Conservation (phyloP, 2,888 invertebrate genomes). For the Machimus rusticus region DNA sequence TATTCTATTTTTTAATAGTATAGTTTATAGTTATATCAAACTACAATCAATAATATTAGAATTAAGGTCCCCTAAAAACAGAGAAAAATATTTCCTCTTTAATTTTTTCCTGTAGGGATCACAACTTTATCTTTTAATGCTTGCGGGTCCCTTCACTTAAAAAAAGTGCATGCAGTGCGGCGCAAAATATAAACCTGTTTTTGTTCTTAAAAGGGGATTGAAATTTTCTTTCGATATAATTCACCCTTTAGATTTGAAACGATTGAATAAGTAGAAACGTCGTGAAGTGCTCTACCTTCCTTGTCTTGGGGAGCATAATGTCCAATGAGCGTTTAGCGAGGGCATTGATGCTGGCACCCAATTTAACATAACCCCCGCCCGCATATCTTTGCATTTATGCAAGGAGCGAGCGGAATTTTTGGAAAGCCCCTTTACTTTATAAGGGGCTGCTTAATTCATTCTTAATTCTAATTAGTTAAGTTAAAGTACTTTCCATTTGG, state of each 20-base stretch:
- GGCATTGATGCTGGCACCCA: conserved; percentile 84
- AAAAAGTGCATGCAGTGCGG: not conserved
- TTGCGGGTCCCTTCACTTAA: not conserved
- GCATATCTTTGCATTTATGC: conserved; percentile 50
- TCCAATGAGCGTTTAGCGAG: conserved; percentile 87
- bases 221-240: not conserved
- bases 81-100: too few species aligned
- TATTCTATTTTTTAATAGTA: too few species aligned
- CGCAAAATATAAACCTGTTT: not conserved
- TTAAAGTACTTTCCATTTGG: not conserved
- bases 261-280: not conserved
- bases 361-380: conserved; percentile 54
- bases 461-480: not conserved
- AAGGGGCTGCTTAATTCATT: conserved; percentile 53
- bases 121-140: not conserved
- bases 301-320: conserved; percentile 90
- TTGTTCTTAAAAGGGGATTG: not conserved
- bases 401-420: conserved; percentile 81
- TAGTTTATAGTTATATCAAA: too few species aligned
- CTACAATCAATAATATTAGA: too few species aligned
- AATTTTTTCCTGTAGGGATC: not conserved
- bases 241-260: not conserved
- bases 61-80: too few species aligned
- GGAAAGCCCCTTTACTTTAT: conserved; percentile 75
- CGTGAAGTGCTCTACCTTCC: conserved; percentile 64